These are phyloP conservation scores for Lasius platythorax DNA, from an alignment of 2,888 invertebrate species.

Conservation along the genomic window DNA sequence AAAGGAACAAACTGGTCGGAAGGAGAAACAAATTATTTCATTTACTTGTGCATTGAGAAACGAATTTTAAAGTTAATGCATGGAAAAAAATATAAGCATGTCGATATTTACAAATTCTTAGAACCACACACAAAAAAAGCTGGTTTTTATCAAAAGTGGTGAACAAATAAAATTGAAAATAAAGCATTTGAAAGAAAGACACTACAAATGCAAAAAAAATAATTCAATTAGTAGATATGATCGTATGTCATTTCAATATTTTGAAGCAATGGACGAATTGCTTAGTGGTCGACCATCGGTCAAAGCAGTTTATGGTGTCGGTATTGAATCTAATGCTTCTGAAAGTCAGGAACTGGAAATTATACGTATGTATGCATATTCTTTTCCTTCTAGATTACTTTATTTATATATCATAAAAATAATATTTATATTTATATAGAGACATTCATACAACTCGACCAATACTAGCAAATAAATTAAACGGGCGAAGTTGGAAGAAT, in stretches of 20 bases:
- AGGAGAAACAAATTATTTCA: background rate
- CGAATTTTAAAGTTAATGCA: background rate
- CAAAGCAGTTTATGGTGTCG: background rate
- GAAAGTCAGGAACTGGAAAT: background rate
- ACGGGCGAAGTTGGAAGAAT: too few relatives aligned
- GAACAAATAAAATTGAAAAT: background rate
- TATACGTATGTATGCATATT: background rate
- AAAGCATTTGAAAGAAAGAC: background rate
- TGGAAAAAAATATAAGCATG: background rate
- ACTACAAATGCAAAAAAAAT: background rate
- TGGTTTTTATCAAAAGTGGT: background rate
- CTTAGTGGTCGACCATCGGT: background rate
- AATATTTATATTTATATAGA: background rate
- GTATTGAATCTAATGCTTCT: background rate
- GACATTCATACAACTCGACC: too few relatives aligned
- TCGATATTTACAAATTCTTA: background rate
- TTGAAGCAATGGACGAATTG: background rate
- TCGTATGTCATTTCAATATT: background rate
- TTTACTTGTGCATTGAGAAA: background rate
- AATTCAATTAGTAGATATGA: background rate
- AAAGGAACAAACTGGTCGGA: background rate
- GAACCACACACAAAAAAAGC: background rate
- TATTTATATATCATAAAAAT: background rate
- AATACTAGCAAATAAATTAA: too few relatives aligned
- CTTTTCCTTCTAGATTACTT: background rate